These are phyloP conservation scores for Engystomops pustulosus DNA, from an alignment of 2,113 vertebrate species.

Conservation along the genomic window DNA sequence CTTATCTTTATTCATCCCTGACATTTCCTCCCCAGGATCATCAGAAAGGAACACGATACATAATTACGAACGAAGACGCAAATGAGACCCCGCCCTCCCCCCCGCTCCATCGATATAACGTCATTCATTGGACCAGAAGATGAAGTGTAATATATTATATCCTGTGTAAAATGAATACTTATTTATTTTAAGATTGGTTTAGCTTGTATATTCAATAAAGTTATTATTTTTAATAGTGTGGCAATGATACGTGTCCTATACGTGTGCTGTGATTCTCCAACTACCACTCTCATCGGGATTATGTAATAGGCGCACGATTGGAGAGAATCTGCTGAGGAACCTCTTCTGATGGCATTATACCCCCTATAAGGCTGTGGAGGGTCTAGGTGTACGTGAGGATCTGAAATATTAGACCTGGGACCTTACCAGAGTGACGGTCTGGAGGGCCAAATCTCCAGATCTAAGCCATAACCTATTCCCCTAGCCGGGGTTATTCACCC, in stretches of 20 bases:
- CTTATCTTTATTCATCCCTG: too few relatives aligned
- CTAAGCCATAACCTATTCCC: background rate
- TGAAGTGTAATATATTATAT: slow-evolving; percentile 72
- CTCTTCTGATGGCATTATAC: background rate
- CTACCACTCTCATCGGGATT: slow-evolving; percentile 16
- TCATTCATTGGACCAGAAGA: slow-evolving; percentile 62
- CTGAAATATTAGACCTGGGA: background rate
- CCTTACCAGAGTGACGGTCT: background rate
- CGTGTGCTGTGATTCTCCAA: slow-evolving; percentile 43
- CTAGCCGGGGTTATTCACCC: background rate
- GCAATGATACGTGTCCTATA: slow-evolving; percentile 62
- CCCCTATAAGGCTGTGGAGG: too few relatives aligned
- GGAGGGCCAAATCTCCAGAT: background rate
- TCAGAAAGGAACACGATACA: slow-evolving; percentile 85
- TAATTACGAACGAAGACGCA: slow-evolving; percentile 83
- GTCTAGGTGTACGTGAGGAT: background rate
- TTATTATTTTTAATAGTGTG: slow-evolving; percentile 78
- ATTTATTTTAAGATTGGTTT: slow-evolving; percentile 73
- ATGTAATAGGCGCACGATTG: background rate
- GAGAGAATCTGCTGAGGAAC: slow-evolving; percentile 5
- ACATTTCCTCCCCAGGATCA: slow-evolving; percentile 74
- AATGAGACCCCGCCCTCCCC: slow-evolving; percentile 62
- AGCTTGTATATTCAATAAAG: slow-evolving; percentile 76
- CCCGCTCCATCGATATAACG: slow-evolving; percentile 66
- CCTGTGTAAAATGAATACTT: slow-evolving; percentile 69